Percentiles rank a stretch among this genome's conserved stretches.
Evolutionary conservation across 2,888 invertebrate genomes (phyloP).

Genomic region (Helleia helle): DNA sequence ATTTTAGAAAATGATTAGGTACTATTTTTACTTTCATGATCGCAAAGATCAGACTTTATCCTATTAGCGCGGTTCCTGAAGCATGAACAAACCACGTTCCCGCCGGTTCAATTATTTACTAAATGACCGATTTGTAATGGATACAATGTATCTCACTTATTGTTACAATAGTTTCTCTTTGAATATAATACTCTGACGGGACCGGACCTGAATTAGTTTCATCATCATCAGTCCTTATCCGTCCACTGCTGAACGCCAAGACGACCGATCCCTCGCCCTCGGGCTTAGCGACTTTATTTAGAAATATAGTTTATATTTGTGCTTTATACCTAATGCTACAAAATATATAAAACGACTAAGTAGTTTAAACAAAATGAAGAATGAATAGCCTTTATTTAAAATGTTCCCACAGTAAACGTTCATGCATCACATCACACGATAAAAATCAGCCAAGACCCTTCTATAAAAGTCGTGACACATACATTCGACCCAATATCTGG

Average conservation of each 20-base stretch:
- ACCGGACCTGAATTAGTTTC: too few relatives aligned
- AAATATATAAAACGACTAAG: too few relatives aligned
- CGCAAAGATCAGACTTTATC: background rate
- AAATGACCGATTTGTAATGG: background rate
- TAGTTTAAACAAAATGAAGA: too few relatives aligned
- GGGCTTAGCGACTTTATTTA: too few relatives aligned
- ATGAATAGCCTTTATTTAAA: too few relatives aligned
- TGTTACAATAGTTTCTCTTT: background rate
- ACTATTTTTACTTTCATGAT: slow-evolving; percentile 1
- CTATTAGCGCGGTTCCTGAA: slow-evolving; percentile 4
- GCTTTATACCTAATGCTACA: too few relatives aligned
- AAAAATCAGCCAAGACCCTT: background rate
- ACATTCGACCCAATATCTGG: background rate
- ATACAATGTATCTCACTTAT: background rate
- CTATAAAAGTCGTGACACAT: background rate
- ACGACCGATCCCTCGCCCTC: too few relatives aligned
- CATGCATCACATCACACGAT: background rate
- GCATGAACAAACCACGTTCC: slow-evolving; percentile 4
- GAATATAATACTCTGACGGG: too few relatives aligned
- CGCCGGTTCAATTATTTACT: background rate
- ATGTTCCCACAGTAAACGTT: background rate
- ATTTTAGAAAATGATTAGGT: background rate
- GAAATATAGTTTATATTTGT: too few relatives aligned
- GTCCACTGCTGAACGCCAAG: too few relatives aligned
- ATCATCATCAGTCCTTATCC: too few relatives aligned